These are phyloP conservation scores for Sebastes kiyomatsui DNA, from an alignment of 2,797 vertebrate species.

Conservation along the genomic window DNA sequence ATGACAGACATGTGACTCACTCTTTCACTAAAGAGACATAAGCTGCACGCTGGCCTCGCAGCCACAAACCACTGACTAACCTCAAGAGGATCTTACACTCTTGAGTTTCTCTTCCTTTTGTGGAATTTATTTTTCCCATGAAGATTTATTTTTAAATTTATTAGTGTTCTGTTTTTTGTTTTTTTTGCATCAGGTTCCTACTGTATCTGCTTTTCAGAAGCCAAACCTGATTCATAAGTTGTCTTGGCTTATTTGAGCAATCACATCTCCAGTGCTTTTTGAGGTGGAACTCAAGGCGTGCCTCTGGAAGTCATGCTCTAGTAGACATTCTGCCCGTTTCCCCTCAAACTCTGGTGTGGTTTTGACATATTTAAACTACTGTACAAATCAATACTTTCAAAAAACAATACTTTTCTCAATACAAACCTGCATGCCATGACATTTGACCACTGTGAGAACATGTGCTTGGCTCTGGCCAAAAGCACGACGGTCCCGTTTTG, in stretches of 20 bases:
- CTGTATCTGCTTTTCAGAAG: not conserved
- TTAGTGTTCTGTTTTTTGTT: not conserved
- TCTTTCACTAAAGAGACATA: constrained; percentile 35
- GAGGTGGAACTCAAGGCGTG: not conserved
- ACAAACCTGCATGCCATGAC: constrained; percentile 25
- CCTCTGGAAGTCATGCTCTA: not conserved
- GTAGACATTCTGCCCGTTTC: not conserved
- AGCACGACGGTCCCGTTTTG: constrained; percentile 17
- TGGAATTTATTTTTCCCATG: constrained; percentile 1
- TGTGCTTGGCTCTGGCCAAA: constrained; percentile 18
- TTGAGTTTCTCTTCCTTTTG: not conserved
- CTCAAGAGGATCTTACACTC: constrained; percentile 12
- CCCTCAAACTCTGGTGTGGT: not conserved
- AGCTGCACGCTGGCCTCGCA: constrained; percentile 1
- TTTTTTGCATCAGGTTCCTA: not conserved
- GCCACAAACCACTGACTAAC: constrained; percentile 25
- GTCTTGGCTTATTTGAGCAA: not conserved
- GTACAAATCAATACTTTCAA: constrained; percentile 1
- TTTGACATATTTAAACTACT: not conserved
- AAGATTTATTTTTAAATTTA: constrained; percentile 1
- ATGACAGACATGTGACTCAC: constrained; percentile 43
- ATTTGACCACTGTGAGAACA: constrained; percentile 67
- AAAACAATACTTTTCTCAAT: not conserved
- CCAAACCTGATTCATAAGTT: not conserved
- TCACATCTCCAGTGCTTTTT: not conserved